These are phyloP conservation scores for Acromyrmex echinatior DNA, from an alignment of 1,140 invertebrate genomes.

Conservation along the genomic window DNA sequence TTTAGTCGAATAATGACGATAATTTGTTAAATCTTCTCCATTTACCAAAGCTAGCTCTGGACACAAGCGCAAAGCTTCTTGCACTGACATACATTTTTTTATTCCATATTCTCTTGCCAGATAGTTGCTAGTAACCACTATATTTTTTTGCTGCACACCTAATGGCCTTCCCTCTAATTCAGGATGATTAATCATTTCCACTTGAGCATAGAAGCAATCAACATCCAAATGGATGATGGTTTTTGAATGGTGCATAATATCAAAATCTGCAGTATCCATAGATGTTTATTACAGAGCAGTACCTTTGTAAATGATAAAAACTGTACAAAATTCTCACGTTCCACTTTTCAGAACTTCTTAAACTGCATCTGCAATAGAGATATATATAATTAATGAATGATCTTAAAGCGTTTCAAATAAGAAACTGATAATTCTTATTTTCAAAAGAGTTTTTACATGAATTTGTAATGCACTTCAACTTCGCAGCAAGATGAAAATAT, in stretches of 20 bases:
- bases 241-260: conserved; percentile 86
- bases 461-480: not conserved
- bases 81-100: conserved; percentile 91
- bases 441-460: not conserved
- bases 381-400: not conserved
- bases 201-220: conserved; percentile 94
- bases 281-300: conserved; percentile 56
- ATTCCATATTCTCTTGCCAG: conserved; percentile 91
- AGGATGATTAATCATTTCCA: conserved; percentile 91
- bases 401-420: not conserved
- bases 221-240: conserved; percentile 92
- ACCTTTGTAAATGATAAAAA: not conserved
- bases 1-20: conserved; percentile 90
- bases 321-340: not conserved
- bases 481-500: not conserved
- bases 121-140: conserved; percentile 94
- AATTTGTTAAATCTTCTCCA: conserved; percentile 92
- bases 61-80: conserved; percentile 90
- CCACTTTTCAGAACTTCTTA: not conserved
- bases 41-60: conserved; percentile 90
- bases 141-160: conserved; percentile 93
- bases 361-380: conserved; percentile 27
- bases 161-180: conserved; percentile 89
- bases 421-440: not conserved
- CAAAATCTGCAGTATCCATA: conserved; percentile 82